Conservation (phyloP, 2,888 invertebrate species). For the Mesorhabditis belari region DNA sequence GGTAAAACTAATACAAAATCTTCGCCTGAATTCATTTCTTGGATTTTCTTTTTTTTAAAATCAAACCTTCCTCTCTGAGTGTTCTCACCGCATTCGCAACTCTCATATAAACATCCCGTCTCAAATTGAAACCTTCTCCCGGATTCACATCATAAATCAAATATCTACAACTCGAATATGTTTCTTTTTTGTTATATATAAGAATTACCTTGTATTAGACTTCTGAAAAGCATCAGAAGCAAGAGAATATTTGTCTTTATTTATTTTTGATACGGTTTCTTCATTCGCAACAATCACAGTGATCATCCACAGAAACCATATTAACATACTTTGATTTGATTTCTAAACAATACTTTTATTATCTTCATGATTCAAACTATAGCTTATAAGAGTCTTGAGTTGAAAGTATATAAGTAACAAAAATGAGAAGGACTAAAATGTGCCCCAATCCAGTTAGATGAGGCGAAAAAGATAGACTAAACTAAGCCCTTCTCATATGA, state of each 20-base stretch:
- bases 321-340: too few species aligned
- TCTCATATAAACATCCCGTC: slow-evolving; percentile 89
- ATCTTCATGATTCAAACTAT: slow-evolving; percentile 7
- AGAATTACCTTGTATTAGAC: background rate
- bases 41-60: background rate
- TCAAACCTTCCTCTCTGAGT: slow-evolving; percentile 59
- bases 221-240: slow-evolving; percentile 5
- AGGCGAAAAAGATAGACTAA: background rate
- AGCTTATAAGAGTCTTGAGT: slow-evolving; percentile 2
- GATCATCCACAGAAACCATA: too few species aligned
- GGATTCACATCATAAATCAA: slow-evolving; percentile 88
- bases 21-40: slow-evolving; percentile 27
- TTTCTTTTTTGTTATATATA: slow-evolving; percentile 3
- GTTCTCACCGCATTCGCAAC: slow-evolving; percentile 75
- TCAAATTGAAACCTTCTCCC: slow-evolving; percentile 90
- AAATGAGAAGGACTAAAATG: background rate
- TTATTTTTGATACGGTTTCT: slow-evolving; percentile 19
- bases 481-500: slow-evolving; percentile 6
- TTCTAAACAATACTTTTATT: too few species aligned
- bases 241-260: slow-evolving; percentile 18
- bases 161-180: slow-evolving; percentile 59
- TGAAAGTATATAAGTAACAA: slow-evolving; percentile 1
- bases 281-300: background rate
- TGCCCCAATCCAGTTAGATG: background rate
- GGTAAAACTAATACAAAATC: slow-evolving; percentile 67